These are phyloP conservation scores for Ceratotherium simum DNA, from an alignment of 2,113 vertebrate genomes.

Conservation along the genomic window DNA sequence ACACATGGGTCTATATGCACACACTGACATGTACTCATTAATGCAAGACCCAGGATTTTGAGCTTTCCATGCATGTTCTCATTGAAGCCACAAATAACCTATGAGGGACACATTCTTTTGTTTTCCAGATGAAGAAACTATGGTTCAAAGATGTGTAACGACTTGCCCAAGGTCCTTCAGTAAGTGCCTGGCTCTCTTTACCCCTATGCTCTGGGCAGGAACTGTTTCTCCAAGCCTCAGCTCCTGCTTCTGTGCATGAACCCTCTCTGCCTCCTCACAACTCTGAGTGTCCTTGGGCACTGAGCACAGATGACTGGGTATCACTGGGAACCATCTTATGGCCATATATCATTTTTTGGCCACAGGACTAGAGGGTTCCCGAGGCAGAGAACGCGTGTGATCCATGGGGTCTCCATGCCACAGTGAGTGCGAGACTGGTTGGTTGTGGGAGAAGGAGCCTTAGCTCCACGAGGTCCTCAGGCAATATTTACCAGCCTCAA, in stretches of 20 bases:
- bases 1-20: not conserved
- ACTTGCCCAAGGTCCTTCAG: not conserved
- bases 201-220: not conserved
- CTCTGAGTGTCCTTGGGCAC: not conserved
- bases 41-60: not conserved
- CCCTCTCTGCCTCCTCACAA: not conserved
- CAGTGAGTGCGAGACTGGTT: not conserved
- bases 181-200: not conserved
- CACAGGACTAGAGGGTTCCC: not conserved
- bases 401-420: not conserved
- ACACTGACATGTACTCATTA: too few species aligned
- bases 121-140: not conserved
- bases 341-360: not conserved
- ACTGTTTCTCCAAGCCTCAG: not conserved
- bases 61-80: not conserved
- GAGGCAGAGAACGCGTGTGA: not conserved
- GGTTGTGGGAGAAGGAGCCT: not conserved
- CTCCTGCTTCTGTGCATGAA: not conserved
- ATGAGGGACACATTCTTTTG: not conserved
- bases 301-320: not conserved
- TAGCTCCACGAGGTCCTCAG: not conserved
- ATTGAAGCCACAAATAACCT: not conserved
- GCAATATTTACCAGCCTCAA: not conserved
- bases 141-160: not conserved
- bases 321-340: not conserved